These are phyloP conservation scores for Andrena flavipes DNA, from an alignment of 2,888 invertebrate genomes.

Conservation along the genomic window DNA sequence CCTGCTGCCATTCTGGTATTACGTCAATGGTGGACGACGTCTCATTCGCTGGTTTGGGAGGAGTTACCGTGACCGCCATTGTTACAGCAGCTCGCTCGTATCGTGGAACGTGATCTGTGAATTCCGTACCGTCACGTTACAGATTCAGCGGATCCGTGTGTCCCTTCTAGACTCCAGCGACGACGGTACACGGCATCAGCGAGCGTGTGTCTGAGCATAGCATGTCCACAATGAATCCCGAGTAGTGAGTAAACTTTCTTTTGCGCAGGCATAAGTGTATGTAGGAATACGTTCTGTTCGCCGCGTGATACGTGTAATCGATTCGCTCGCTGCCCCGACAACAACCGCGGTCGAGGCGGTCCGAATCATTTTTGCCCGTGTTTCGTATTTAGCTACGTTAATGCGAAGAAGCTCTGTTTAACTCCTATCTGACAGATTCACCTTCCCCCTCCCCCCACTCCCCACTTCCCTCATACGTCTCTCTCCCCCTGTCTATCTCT, in stretches of 20 bases:
- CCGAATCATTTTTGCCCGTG: neutral
- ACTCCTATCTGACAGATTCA: constrained; percentile 67
- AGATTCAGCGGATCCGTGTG: constrained; percentile 46
- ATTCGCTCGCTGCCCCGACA: constrained; percentile 10
- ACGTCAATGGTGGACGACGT: constrained; percentile 81
- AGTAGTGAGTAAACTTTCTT: constrained; percentile 84
- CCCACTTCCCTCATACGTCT: neutral
- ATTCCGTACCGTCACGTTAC: constrained; percentile 54
- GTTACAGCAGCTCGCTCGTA: constrained; percentile 75
- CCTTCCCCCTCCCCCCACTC: constrained; percentile 14
- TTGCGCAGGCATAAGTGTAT: constrained; percentile 64
- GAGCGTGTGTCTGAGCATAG: constrained; percentile 75
- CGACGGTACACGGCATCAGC: constrained; percentile 47
- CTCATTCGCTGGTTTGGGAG: constrained; percentile 79
- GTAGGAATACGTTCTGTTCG: constrained; percentile 39
- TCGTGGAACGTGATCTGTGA: constrained; percentile 70
- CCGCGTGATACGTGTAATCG: constrained; percentile 20
- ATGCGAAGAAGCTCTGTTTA: constrained; percentile 24
- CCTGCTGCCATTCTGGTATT: constrained; percentile 81
- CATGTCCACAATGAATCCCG: constrained; percentile 86
- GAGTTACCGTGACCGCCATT: constrained; percentile 82
- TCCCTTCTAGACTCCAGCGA: constrained; percentile 32
- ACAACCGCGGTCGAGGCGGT: neutral
- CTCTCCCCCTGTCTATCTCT: neutral
- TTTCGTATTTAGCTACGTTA: neutral